Evolutionary conservation across 2,888 invertebrate species (phyloP).

Genomic region (Pseudococcus jackbeardsleyi): DNA sequence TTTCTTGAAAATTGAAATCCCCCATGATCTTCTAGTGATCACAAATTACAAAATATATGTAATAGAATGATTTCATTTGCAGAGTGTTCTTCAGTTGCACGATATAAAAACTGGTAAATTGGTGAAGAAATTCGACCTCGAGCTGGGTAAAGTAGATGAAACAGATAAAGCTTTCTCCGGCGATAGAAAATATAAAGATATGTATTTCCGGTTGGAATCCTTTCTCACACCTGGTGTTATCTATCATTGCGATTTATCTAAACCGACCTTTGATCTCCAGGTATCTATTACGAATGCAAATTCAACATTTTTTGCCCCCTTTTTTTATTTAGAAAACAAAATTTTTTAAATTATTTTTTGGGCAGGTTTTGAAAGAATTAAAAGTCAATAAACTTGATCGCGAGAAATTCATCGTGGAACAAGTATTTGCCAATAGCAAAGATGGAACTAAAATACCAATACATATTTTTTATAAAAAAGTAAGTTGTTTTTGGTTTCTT

Average conservation of each 20-base stretch:
- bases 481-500: slow-evolving; percentile 69
- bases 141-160: slow-evolving; percentile 85
- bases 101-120: slow-evolving; percentile 78
- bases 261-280: slow-evolving; percentile 76
- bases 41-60: too few relatives aligned
- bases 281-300: slow-evolving; percentile 71
- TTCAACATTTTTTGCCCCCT: background rate
- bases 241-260: slow-evolving; percentile 77
- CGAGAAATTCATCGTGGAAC: slow-evolving; percentile 83
- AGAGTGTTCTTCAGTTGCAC: slow-evolving; percentile 74
- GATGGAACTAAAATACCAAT: slow-evolving; percentile 96
- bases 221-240: slow-evolving; percentile 88
- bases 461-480: slow-evolving; percentile 90
- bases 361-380: slow-evolving; percentile 86
- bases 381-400: slow-evolving; percentile 86
- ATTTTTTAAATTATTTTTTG: background rate
- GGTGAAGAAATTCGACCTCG: slow-evolving; percentile 82
- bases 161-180: slow-evolving; percentile 79
- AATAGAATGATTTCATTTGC: background rate
- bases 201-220: slow-evolving; percentile 94
- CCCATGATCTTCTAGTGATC: background rate
- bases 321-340: background rate
- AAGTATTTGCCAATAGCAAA: slow-evolving; percentile 91
- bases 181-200: slow-evolving; percentile 85
- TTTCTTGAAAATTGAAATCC: too few relatives aligned